phyloP scores from a whole-genome alignment of 30 jellyfish, hydroid and myxozoan genomes.

The Chrysaora quinquecirrha region DNA sequence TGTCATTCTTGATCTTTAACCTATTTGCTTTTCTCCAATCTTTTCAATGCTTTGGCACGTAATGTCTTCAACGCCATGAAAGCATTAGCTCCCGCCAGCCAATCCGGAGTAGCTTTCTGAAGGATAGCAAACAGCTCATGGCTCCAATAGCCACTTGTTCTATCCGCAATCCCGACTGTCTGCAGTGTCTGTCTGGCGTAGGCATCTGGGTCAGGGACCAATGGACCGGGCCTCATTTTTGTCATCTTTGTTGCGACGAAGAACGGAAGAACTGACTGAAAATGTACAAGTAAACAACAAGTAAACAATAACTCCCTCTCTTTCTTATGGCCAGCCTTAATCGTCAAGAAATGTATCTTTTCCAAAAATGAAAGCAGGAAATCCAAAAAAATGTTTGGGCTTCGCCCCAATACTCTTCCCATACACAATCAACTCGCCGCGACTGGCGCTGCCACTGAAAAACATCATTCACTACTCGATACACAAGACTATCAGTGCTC shows the following conservation, averaged over 20 bases:
- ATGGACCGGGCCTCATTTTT: slow-evolving; percentile 54
- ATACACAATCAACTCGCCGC: not conserved
- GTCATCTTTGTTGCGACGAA: slow-evolving; percentile 84
- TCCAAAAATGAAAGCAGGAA: not conserved
- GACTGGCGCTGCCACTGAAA: no score
- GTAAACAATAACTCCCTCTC: not conserved
- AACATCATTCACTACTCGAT: not conserved
- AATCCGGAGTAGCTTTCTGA: no score
- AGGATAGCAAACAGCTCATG: no score
- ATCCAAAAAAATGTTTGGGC: not conserved
- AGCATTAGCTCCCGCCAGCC: no score
- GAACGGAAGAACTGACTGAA: slow-evolving; percentile 73
- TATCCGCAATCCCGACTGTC: slow-evolving; percentile 76
- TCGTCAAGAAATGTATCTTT: no score
- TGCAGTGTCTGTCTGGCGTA: slow-evolving; percentile 66
- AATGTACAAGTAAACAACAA: slow-evolving; percentile 3
- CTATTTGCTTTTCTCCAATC: no score
- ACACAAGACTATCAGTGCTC: not conserved
- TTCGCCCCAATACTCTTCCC: not conserved
- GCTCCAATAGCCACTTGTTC: slow-evolving; percentile 61
- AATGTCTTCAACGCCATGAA: no score
- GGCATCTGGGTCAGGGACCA: slow-evolving; percentile 62
- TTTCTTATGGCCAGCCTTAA: no score
- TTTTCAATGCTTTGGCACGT: no score
- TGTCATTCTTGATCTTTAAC: no score